A percentile compares a stretch with the other conserved stretches of the same genome.
These are phyloP conservation scores for Epizoanthus fatuus DNA, from an alignment of 92 coral and sea anemone species.

Conservation along the genomic window DNA sequence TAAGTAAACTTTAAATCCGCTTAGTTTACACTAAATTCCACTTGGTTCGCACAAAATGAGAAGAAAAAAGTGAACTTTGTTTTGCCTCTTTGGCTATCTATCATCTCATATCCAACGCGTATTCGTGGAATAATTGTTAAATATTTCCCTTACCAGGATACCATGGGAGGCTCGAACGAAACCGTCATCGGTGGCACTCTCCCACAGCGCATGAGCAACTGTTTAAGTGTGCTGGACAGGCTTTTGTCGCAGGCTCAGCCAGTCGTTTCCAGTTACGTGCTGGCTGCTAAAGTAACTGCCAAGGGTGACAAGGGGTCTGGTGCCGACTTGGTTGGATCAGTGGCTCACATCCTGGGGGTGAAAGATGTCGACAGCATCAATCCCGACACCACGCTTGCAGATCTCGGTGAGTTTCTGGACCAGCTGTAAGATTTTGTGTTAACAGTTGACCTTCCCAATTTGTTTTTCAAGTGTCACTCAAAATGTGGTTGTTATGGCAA, in stretches of 20 bases:
- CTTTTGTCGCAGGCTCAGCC: slow-evolving; percentile 88
- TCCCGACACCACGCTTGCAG: slow-evolving; percentile 86
- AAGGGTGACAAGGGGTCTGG: slow-evolving; percentile 79
- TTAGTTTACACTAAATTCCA: no score
- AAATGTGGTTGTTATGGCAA: background rate
- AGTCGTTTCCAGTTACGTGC: slow-evolving; percentile 83
- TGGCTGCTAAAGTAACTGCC: slow-evolving; percentile 75
- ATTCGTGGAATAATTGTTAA: no score
- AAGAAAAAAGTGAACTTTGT: no score
- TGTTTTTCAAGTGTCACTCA: background rate
- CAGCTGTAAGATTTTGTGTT: background rate
- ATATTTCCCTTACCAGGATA: slow-evolving; percentile 61
- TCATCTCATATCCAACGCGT: no score
- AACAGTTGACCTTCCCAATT: no score
- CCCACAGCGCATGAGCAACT: slow-evolving; percentile 95
- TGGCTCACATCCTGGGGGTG: slow-evolving; percentile 85
- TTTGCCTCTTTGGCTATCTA: no score
- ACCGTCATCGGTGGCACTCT: slow-evolving; percentile 89
- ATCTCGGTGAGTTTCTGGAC: slow-evolving; percentile 71
- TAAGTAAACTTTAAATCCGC: no score
- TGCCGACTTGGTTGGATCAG: slow-evolving; percentile 81
- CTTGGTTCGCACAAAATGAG: no score
- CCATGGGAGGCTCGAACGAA: slow-evolving; percentile 93
- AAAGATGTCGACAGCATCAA: slow-evolving; percentile 77
- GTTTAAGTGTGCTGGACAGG: slow-evolving; percentile 84